These are phyloP conservation scores for Acleris cristana DNA, from an alignment of 2,888 invertebrate genomes.

Conservation along the genomic window DNA sequence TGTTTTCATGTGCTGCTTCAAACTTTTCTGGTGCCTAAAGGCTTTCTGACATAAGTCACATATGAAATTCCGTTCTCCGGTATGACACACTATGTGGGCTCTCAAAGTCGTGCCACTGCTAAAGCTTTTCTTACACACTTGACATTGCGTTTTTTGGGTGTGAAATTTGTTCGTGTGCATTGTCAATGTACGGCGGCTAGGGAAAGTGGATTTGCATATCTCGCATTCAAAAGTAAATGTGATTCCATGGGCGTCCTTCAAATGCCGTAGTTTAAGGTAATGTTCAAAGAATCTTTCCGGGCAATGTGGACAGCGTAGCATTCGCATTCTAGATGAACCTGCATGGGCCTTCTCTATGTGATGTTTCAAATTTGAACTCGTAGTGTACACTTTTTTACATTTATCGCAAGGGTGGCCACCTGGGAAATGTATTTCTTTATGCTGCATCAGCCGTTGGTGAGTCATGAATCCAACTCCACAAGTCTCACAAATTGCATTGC, in stretches of 20 bases:
- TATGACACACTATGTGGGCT: constrained; percentile 64
- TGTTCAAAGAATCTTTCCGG: constrained; percentile 67
- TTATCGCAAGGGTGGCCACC: constrained; percentile 68
- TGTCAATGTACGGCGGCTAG: constrained; percentile 60
- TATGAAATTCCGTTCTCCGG: constrained; percentile 59
- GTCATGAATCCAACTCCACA: constrained; percentile 71
- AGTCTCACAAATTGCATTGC: constrained; percentile 68
- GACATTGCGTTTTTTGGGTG: constrained; percentile 72
- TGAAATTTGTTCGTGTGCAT: constrained; percentile 70
- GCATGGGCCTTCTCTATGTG: constrained; percentile 66
- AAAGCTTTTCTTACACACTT: constrained; percentile 76
- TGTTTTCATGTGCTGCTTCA: constrained; percentile 69
- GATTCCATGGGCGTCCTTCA: constrained; percentile 65
- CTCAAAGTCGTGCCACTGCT: constrained; percentile 65
- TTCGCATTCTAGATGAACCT: constrained; percentile 58
- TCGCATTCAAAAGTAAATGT: constrained; percentile 67
- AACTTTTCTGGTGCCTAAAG: constrained; percentile 75
- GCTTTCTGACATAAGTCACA: constrained; percentile 78
- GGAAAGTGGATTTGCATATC: constrained; percentile 60
- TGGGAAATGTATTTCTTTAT: constrained; percentile 66
- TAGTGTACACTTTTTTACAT: constrained; percentile 77
- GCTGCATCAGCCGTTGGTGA: constrained; percentile 63
- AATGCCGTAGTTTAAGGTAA: constrained; percentile 67
- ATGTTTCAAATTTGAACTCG: constrained; percentile 66
- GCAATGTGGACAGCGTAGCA: constrained; percentile 65